Conservation (phyloP, 2,888 invertebrate genomes). For the Drosophila peninsularis region DNA sequence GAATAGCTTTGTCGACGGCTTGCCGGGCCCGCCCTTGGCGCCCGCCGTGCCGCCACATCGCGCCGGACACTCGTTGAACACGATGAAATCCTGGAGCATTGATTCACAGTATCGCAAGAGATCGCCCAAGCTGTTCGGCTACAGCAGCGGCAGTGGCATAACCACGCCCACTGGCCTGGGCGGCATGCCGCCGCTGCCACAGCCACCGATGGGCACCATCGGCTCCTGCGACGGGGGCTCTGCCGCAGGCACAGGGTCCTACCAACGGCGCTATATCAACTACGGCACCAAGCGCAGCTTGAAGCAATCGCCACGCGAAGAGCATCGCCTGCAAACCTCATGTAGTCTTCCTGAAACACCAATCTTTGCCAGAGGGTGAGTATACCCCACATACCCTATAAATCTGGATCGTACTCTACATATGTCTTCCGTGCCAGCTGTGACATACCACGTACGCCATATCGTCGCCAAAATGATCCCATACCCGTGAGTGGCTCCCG, state of each 20-base stretch:
- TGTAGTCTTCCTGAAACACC: constrained; percentile 95
- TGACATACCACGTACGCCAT: constrained; percentile 93
- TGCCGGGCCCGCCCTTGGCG: constrained; percentile 83
- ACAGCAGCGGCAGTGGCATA: constrained; percentile 84
- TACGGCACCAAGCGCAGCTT: constrained; percentile 84
- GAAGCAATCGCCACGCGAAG: constrained; percentile 87
- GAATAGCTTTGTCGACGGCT: constrained; percentile 46
- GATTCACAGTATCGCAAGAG: constrained; percentile 91
- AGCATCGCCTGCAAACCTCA: constrained; percentile 90
- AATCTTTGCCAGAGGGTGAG: constrained; percentile 91
- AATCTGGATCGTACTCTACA: not conserved
- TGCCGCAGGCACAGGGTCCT: constrained; percentile 85
- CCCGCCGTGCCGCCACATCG: constrained; percentile 91
- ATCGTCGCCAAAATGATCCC: constrained; percentile 86
- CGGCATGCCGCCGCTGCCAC: constrained; percentile 61
- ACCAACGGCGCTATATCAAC: constrained; percentile 84
- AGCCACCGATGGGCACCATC: constrained; percentile 54
- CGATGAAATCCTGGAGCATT: constrained; percentile 93
- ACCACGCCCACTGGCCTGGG: constrained; percentile 79
- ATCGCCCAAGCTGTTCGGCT: constrained; percentile 86
- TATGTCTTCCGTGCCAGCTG: constrained; percentile 84
- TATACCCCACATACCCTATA: not conserved
- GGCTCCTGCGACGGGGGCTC: constrained; percentile 56
- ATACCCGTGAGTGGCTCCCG: constrained; percentile 84
- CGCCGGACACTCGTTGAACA: constrained; percentile 86